phyloP scores from a whole-genome alignment of 2,888 invertebrate species.

The Diarsia mendica region DNA sequence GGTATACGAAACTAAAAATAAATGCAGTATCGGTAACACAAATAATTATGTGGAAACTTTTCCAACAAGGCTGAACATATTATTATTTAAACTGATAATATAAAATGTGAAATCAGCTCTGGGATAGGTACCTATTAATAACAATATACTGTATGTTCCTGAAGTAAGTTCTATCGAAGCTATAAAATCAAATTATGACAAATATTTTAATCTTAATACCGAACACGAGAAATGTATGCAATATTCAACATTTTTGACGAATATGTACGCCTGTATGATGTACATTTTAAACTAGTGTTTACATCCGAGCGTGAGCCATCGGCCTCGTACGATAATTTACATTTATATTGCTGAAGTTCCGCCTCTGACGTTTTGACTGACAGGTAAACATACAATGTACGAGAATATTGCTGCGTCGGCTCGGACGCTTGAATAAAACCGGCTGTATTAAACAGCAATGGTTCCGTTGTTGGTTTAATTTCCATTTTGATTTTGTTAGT shows the following conservation, averaged over 20 bases:
- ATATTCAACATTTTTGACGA: conserved; percentile 23
- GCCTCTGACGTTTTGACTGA: conserved; percentile 66
- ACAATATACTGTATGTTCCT: not conserved
- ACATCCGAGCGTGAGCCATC: conserved; percentile 23
- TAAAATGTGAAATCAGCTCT: no score
- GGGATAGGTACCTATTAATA: not conserved
- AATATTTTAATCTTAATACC: not conserved
- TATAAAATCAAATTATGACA: not conserved
- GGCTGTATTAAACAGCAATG: conserved; percentile 25
- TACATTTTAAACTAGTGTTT: conserved; percentile 40
- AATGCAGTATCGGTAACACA: no score
- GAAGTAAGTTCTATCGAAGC: not conserved
- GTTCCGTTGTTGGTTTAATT: conserved; percentile 35
- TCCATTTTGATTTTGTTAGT: conserved; percentile 40
- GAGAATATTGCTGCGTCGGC: conserved; percentile 42
- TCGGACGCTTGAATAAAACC: conserved; percentile 41
- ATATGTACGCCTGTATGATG: conserved; percentile 4
- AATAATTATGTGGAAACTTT: not conserved
- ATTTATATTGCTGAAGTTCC: conserved; percentile 66
- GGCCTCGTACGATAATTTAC: conserved; percentile 60
- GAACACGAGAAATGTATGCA: not conserved
- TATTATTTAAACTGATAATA: not conserved
- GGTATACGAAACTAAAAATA: no score
- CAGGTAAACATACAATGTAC: conserved; percentile 49
- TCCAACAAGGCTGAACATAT: not conserved